Evolutionary conservation across 2,888 invertebrate genomes (phyloP).

Genomic region (Furcula furcula): DNA sequence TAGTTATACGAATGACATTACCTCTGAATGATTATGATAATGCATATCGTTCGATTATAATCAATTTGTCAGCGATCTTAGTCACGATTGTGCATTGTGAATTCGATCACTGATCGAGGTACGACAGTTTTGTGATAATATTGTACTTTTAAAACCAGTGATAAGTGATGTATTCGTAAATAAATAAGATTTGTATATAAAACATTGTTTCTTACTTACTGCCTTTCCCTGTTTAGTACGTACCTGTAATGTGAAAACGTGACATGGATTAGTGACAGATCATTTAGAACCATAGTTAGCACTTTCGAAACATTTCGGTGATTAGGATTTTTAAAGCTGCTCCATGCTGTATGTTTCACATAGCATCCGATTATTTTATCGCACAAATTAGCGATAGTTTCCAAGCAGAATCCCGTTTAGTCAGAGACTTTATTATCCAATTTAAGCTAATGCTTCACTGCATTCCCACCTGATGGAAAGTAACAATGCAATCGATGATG

Average conservation of each 20-base stretch:
- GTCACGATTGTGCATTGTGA: constrained; percentile 71
- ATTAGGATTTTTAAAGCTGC: too few relatives aligned
- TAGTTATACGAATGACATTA: constrained; percentile 41
- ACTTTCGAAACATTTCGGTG: too few relatives aligned
- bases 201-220: constrained; percentile 16
- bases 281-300: too few relatives aligned
- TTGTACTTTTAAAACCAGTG: constrained; percentile 43
- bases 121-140: constrained; percentile 44
- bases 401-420: too few relatives aligned
- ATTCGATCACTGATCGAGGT: constrained; percentile 54
- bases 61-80: constrained; percentile 52
- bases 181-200: constrained; percentile 35
- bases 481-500: too few relatives aligned
- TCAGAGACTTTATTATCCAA: too few relatives aligned
- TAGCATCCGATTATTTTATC: too few relatives aligned
- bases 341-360: too few relatives aligned
- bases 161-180: constrained; percentile 46
- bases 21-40: constrained; percentile 32
- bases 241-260: constrained; percentile 27
- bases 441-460: too few relatives aligned
- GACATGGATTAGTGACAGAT: too few relatives aligned
- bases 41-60: constrained; percentile 16
- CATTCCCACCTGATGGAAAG: too few relatives aligned
- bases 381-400: too few relatives aligned
- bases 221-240: neutral